Base-by-base conservation (phyloP, 2,888 invertebrate genomes). In the Drosophila testacea region DNA sequence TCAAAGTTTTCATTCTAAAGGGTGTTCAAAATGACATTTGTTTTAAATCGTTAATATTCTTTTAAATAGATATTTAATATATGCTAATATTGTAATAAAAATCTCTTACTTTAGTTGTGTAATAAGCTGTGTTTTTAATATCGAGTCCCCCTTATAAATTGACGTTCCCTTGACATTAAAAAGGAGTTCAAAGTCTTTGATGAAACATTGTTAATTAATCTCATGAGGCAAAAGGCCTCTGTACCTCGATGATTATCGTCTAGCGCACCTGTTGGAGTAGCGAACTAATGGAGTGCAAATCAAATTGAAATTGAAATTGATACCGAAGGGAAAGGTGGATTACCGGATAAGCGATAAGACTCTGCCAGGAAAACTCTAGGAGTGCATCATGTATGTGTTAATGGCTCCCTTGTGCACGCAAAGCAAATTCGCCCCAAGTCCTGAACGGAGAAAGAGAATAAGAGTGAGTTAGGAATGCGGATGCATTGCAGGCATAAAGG, bases 281-380 rank as follows among this genome's bases (percentile, higher is more conserved):
- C 27, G 55, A 75, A 82, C 85, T 87, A 86, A 90, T 90, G 86
- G 82, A 86, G 87, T 85, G 85, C 84, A 83, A 81, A 86, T 83
- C 77, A 77, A 79, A 79, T 79, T 83, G 73, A 7, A 79, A 79
- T 79, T 83, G 73, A 7, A 42, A 6, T 1, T 10, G 44, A 11
- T 13, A 34, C 13, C 4, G 10, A n/a, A 13, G 44, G 28, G 44
- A 6, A 32, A 36, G n/a, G 28, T 36, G 44, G 44, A 36, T 94
- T 93, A 97, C 96, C 93, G 96, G 95, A 92, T 94, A 93, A 81
- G 95, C 94, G 44, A 95, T 94, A 52, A 96, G 93, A 79, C 96
- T 96, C 90, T 96, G 96, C 97, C 97, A 97, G 89, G 96, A 96
- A 93, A 97, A 97, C 93, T 96, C 95, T 82, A 97, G 93, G 90